Percentiles rank a stretch among this genome's conserved stretches.
phyloP scores from a whole-genome alignment of 1,140 invertebrate genomes.

The Lordiphosa stackelbergi region DNA sequence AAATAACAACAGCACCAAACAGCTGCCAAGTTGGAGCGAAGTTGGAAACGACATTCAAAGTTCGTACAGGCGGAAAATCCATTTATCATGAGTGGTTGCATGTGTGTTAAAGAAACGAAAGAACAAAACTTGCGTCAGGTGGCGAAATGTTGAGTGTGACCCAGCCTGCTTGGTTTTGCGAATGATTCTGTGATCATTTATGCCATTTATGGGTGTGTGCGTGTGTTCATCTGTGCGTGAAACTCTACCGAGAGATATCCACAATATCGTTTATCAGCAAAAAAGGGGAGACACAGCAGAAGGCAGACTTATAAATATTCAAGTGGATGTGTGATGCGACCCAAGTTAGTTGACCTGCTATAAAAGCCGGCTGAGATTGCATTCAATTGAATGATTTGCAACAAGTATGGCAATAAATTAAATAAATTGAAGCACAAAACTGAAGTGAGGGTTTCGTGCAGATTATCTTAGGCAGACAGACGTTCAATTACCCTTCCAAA shows the following conservation, averaged over 20 bases:
- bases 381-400: constrained; percentile 40
- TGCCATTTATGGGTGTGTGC: constrained; percentile 17
- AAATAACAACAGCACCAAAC: constrained; percentile 22
- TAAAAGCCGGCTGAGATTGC: constrained; percentile 1
- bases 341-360: constrained; percentile 16
- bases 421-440: constrained; percentile 11
- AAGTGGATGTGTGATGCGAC: constrained; percentile 11
- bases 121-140: not conserved
- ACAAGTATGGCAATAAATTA: constrained; percentile 30
- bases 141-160: constrained; percentile 3
- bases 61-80: constrained; percentile 45
- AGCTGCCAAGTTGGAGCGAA: constrained; percentile 15
- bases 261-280: constrained; percentile 18
- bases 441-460: not conserved
- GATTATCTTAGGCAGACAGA: not conserved
- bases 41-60: constrained; percentile 39
- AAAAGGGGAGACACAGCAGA: not conserved
- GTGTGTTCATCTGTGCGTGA: constrained; percentile 44
- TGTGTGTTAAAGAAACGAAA: not conserved
- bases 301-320: constrained; percentile 38
- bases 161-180: too few species aligned
- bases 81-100: constrained; percentile 43
- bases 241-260: constrained; percentile 24
- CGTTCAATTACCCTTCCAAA: not conserved
- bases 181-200: constrained; percentile 24